Base-by-base conservation (phyloP, 2,888 invertebrate genomes). In the Sarcophaga subvicina region DNA sequence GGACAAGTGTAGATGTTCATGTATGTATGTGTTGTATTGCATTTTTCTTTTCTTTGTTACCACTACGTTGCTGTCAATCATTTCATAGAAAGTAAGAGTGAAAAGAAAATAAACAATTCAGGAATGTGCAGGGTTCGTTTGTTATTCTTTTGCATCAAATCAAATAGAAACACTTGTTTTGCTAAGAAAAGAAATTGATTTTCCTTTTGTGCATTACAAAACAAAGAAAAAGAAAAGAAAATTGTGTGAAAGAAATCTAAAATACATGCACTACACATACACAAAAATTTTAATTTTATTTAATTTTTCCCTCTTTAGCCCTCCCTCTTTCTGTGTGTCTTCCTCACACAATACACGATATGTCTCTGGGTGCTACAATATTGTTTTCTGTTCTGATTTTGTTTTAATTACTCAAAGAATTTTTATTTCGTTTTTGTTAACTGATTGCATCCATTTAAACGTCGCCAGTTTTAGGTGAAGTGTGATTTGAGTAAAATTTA, bases 31-130 rank as follows among this genome's bases (percentile, higher is more conserved):
- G 47, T 69, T 67, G 37, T 37, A 22, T 49, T 75, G 80, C 62
- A 73, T 60, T 62, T 76, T 54, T 37, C 1, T 70, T 76, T 63
- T 6, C 49, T 71, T 25, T 62, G 27, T 75, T 62, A 66, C 63
- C 37, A 37, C 8, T 37, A 81, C 75, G 54, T 54, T 54, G 12
- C 54, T 54, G 54, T 81, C 17, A 69, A 59, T 75, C 25, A 20
- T 76, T 70, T 27, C 17, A 45, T 12, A 22, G 49, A 81, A 81
- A 81, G 81, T 76, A 76, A 81, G 25, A 81, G 81, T 81, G 54
- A 60, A 47, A 20, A 54, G 17, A 12, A 67, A 71, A 71, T 54
- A 70, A 20, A 69, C 37, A 64, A 69, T 69, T 25, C 60, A 73
- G 27, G 4, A 22, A 72, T 66, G 20, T 49, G 17, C 20, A 12